Conservation (phyloP, 2,888 invertebrate species). For the Entomobrya multifasciata region DNA sequence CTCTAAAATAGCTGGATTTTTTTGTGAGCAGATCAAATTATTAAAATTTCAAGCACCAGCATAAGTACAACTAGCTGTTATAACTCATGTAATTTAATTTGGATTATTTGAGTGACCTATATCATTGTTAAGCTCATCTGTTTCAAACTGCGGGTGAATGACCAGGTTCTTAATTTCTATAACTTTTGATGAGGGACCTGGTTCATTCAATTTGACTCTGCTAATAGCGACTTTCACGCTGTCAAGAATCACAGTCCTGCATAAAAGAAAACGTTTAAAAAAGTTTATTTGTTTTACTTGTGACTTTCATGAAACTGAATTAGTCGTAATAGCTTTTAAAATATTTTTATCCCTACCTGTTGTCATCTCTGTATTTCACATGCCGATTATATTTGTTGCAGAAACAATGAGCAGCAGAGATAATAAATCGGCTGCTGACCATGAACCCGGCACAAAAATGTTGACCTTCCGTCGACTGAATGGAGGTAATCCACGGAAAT, state of each 20-base stretch:
- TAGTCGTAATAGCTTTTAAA: neutral
- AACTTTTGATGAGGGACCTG: conserved; percentile 12
- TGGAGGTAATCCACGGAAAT: conserved; percentile 76
- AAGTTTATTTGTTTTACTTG: neutral
- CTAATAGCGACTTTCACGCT: conserved; percentile 66
- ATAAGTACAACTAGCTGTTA: neutral
- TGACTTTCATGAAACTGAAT: neutral
- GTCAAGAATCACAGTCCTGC: conserved; percentile 34
- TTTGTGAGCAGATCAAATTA: conserved; percentile 11
- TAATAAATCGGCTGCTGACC: conserved; percentile 53
- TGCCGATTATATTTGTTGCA: conserved; percentile 45
- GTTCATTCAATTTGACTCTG: conserved; percentile 55
- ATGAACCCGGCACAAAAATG: conserved; percentile 77
- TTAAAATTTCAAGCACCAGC: conserved; percentile 6
- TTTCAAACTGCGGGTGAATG: conserved; percentile 69
- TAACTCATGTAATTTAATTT: neutral
- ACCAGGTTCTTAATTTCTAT: conserved; percentile 58
- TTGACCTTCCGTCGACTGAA: conserved; percentile 65
- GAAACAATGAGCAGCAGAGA: conserved; percentile 68
- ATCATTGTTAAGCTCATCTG: conserved; percentile 67
- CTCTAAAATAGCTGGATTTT: conserved; percentile 68
- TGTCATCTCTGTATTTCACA: conserved; percentile 52
- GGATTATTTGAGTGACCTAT: conserved; percentile 59
- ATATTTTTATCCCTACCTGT: conserved; percentile 46
- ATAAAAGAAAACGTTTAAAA: too few species aligned